phyloP scores from a whole-genome alignment of 1,140 invertebrate genomes.

The Phortica variegata region DNA sequence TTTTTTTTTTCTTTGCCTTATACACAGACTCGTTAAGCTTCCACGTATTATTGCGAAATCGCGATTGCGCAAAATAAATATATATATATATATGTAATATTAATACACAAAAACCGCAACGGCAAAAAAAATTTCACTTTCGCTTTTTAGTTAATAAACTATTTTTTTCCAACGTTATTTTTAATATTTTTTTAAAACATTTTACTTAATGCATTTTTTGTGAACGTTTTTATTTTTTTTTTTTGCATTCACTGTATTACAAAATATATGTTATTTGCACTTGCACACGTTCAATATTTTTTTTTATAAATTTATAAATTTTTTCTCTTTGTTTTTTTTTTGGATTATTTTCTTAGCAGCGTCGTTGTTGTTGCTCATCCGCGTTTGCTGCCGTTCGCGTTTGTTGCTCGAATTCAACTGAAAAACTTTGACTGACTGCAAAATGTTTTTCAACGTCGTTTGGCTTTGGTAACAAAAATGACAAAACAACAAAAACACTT shows the following conservation, averaged over 20 bases:
- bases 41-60: slow-evolving; percentile 19
- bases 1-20: slow-evolving; percentile 5
- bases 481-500: slow-evolving; percentile 19
- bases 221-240: slow-evolving; percentile 3
- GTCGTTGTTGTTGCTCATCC: slow-evolving; percentile 16
- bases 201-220: not conserved
- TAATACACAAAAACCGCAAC: too few species aligned
- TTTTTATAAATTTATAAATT: not conserved
- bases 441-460: too few species aligned
- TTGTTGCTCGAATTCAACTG: slow-evolving; percentile 50
- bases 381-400: slow-evolving; percentile 46
- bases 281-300: slow-evolving; percentile 10
- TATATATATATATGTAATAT: too few species aligned
- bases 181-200: slow-evolving; percentile 2
- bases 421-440: slow-evolving; percentile 49
- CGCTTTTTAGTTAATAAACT: not conserved
- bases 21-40: slow-evolving; percentile 7
- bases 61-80: slow-evolving; percentile 13
- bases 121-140: slow-evolving; percentile 25
- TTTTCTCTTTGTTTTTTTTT: slow-evolving; percentile 2
- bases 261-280: too few species aligned
- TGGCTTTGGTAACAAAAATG: too few species aligned
- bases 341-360: not conserved
- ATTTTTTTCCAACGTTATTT: not conserved
- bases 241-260: slow-evolving; percentile 11